These are phyloP conservation scores for Microcebus ravelobensis DNA, from an alignment of 2,113 vertebrate genomes.

Conservation along the genomic window DNA sequence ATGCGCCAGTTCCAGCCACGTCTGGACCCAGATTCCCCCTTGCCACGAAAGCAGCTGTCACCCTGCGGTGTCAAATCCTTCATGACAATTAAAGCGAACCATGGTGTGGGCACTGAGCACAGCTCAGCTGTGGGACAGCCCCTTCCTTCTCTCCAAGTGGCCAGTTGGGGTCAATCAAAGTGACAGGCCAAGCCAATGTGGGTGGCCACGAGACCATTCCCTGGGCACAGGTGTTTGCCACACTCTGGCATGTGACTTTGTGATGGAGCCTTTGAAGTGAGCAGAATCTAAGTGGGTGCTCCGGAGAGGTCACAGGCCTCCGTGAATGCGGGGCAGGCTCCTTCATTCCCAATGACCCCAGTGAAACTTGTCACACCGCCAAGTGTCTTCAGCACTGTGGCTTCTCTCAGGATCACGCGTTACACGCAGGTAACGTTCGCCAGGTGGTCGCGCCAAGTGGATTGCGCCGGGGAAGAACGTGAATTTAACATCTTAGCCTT, in stretches of 20 bases:
- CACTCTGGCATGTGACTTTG: neutral
- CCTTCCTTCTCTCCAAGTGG: neutral
- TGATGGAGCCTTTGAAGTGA: neutral
- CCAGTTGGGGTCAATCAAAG: neutral
- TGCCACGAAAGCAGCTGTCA: neutral
- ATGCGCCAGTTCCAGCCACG: neutral
- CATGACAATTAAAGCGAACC: neutral
- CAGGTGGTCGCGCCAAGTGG: neutral
- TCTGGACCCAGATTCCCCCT: neutral
- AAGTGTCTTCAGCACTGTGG: neutral
- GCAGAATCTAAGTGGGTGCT: neutral
- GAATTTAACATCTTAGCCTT: too few relatives aligned
- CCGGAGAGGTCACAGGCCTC: neutral
- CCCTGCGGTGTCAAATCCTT: neutral
- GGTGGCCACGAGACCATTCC: neutral
- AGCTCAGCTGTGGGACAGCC: neutral
- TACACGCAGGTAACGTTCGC: fast-evolving
- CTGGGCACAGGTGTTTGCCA: neutral
- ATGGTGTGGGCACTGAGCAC: neutral
- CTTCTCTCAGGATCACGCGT: neutral
- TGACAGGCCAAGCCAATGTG: neutral
- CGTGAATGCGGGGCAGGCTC: neutral
- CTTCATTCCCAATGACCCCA: neutral
- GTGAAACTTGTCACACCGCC: neutral
- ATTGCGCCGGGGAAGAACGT: neutral